Evolutionary conservation across 2,888 invertebrate species (phyloP).

Genomic region (Sicus ferrugineus): DNA sequence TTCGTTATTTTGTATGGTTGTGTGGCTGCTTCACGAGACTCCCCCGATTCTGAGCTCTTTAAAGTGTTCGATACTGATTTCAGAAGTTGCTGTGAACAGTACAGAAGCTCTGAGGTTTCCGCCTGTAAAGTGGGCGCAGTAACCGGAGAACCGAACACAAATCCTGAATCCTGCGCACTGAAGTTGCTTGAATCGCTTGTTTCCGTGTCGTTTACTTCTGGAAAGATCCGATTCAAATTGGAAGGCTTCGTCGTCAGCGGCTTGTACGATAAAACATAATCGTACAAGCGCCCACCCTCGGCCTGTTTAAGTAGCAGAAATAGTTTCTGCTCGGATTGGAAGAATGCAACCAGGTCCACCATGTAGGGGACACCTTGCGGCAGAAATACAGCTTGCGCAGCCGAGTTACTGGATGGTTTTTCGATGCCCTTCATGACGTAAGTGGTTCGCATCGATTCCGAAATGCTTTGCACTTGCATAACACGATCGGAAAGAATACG

Average conservation of each 20-base stretch:
- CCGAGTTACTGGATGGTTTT: constrained; percentile 60
- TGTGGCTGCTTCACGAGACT: not conserved
- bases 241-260: constrained; percentile 44
- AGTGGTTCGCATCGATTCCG: constrained; percentile 53
- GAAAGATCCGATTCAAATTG: constrained; percentile 47
- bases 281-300: constrained; percentile 60
- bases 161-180: constrained; percentile 38
- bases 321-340: constrained; percentile 62
- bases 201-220: constrained; percentile 42
- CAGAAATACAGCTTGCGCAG: constrained; percentile 60
- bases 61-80: constrained; percentile 61
- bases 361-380: constrained; percentile 63
- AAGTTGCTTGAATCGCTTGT: constrained; percentile 30
- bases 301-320: constrained; percentile 61
- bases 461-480: constrained; percentile 63
- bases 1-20: constrained; percentile 19
- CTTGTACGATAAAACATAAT: constrained; percentile 56
- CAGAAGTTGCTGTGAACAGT: constrained; percentile 60
- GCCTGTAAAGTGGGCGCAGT: constrained; percentile 47
- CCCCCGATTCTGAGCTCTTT: constrained; percentile 41
- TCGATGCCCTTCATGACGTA: constrained; percentile 63
- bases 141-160: constrained; percentile 37
- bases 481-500: constrained; percentile 57
- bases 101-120: constrained; percentile 56
- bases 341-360: constrained; percentile 60